Evolutionary conservation across 2,113 vertebrate genomes (phyloP), one percentile per base, ranked within the genome.

Genomic region (Paramisgurnus dabryanus): DNA sequence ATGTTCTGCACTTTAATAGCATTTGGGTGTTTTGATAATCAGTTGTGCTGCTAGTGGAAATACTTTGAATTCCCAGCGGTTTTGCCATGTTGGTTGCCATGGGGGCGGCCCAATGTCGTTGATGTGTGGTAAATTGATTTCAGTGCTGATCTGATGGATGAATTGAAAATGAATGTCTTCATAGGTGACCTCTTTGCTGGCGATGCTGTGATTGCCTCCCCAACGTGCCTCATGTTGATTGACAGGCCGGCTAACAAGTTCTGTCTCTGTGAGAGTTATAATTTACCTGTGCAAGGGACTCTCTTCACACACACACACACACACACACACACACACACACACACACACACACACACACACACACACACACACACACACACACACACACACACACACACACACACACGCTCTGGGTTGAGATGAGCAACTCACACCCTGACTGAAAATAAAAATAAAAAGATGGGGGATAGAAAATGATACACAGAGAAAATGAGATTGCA

Each of bases 61-160:
- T 82, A 76, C 50, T 83, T 74, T 78, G 69, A 77, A 78, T 83
- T 79, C 77, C 74, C 60, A 4, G 72, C 27, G 72, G 79, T 79
- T 65, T 67, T 63, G 67, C 84, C 74, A 78, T 65, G 63, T 73
- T 71, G 82, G 81, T 83, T 68, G 74, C 87, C 76, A 72, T 63
- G 88, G 85, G 85, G 82, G 78, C 64, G 85, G 83, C 69, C 79
- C 86, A 76, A 82, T 84, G 85, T 87, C 82, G 80, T 84, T 80
- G 83, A 89, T 84, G 88, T 83, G 84, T 83, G 86, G 76, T 87
- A 87, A 93, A 90, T 86, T 86, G 87, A 91, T 90, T 90, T 87
- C 78, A 89, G 85, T 85, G 81, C 70, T 85, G 87, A 85, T 86
- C 88, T 90, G 87, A 90, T 88, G 83, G 86, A 88, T 90, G 82